Percentiles rank a stretch among this genome's conserved stretches.
Evolutionary conservation across 2,113 vertebrate species (phyloP).

Genomic region (Pseudorasbora parva): DNA sequence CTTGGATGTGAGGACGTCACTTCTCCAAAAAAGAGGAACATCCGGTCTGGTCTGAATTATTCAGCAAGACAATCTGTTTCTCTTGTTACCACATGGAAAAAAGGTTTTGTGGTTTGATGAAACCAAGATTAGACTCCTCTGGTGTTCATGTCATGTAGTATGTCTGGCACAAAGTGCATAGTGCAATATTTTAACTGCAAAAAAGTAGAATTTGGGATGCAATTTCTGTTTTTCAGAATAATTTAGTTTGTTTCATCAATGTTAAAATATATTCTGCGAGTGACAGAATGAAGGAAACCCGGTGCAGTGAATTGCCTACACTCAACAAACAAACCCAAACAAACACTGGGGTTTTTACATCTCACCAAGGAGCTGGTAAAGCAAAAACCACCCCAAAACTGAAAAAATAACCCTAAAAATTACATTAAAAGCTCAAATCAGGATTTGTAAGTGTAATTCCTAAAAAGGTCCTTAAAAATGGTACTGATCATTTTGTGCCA

Average conservation of each 20-base stretch:
- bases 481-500: too few relatives aligned
- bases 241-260: not conserved
- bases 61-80: conserved; percentile 30
- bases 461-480: too few relatives aligned
- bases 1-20: not conserved
- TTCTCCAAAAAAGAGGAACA: conserved; percentile 1
- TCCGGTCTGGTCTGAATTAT: conserved; percentile 17
- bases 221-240: not conserved
- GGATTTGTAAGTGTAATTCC: not conserved
- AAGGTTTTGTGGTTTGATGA: conserved; percentile 17
- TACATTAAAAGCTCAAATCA: too few relatives aligned
- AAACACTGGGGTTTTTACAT: too few relatives aligned
- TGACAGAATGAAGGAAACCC: not conserved
- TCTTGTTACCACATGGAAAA: conserved; percentile 26
- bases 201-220: not conserved
- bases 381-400: too few relatives aligned
- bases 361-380: too few relatives aligned
- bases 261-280: not conserved
- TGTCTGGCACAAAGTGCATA: not conserved
- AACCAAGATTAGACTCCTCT: not conserved
- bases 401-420: too few relatives aligned
- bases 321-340: too few relatives aligned
- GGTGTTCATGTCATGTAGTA: conserved; percentile 49
- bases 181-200: too few relatives aligned
- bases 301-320: not conserved